phyloP scores from a whole-genome alignment of 2,888 invertebrate species.

The Lithophane ornitopus region DNA sequence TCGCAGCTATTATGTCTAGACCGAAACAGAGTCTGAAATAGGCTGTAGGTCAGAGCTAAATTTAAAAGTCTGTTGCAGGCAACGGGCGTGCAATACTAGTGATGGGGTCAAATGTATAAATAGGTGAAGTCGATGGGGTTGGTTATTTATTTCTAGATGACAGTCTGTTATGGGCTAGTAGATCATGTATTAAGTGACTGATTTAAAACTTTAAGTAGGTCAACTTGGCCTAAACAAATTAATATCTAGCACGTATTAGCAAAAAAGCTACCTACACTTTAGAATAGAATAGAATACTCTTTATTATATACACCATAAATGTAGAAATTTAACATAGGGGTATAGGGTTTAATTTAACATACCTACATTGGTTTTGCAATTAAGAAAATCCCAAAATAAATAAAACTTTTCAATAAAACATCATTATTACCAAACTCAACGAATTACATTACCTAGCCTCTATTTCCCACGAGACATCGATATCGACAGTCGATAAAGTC shows the following conservation, averaged over 20 bases:
- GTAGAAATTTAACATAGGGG: no score
- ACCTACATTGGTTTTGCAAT: background rate
- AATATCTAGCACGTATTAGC: no score
- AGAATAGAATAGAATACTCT: no score
- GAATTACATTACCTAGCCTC: slow-evolving; percentile 46
- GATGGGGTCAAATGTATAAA: slow-evolving; percentile 47
- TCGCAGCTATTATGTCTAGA: slow-evolving; percentile 17
- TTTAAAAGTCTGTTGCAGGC: slow-evolving; percentile 48
- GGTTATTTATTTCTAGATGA: slow-evolving; percentile 25
- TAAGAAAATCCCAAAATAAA: background rate
- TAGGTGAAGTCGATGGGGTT: slow-evolving; percentile 41
- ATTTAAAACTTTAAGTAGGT: background rate
- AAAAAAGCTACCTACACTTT: background rate
- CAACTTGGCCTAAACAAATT: background rate
- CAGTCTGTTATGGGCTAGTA: background rate
- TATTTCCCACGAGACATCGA: slow-evolving; percentile 58
- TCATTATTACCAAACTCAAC: slow-evolving; percentile 30
- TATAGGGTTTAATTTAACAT: no score
- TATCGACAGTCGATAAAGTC: slow-evolving; percentile 56
- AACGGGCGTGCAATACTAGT: slow-evolving; percentile 43
- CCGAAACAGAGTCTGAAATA: slow-evolving; percentile 37
- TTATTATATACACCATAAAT: no score
- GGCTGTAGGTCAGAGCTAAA: slow-evolving; percentile 48
- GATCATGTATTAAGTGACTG: background rate
- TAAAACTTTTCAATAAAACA: slow-evolving; percentile 46